These are phyloP conservation scores for Drosophila mayaguana DNA, from an alignment of 2,888 invertebrate species.

Conservation along the genomic window DNA sequence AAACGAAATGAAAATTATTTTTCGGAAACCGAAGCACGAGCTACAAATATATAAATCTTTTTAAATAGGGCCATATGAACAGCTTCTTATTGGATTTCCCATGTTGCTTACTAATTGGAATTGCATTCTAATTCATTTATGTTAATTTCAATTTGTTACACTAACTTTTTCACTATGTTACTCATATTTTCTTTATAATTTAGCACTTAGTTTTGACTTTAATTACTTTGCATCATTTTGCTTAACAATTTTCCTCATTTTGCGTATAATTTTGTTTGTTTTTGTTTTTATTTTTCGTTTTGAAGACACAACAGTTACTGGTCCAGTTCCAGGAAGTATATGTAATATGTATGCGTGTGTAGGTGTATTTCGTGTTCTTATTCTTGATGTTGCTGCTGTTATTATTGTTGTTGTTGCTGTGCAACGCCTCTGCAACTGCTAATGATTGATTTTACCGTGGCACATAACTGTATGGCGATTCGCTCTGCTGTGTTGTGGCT, in stretches of 20 bases:
- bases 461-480: constrained; percentile 65
- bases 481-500: constrained; percentile 55
- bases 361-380: constrained; percentile 23
- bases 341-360: constrained; percentile 58
- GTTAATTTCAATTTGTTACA: constrained; percentile 47
- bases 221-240: constrained; percentile 48
- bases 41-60: constrained; percentile 34
- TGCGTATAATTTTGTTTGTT: constrained; percentile 46
- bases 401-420: constrained; percentile 28
- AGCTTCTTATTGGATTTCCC: constrained; percentile 20
- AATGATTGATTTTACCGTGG: constrained; percentile 62
- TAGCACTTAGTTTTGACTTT: constrained; percentile 76
- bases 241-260: constrained; percentile 51
- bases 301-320: constrained; percentile 86
- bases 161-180: constrained; percentile 68
- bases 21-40: constrained; percentile 67
- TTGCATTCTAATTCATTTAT: constrained; percentile 60
- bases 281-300: constrained; percentile 64
- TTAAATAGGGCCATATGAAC: constrained; percentile 12
- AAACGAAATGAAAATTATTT: constrained; percentile 29
- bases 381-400: constrained; percentile 28
- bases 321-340: constrained; percentile 85
- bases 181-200: constrained; percentile 47
- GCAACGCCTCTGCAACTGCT: constrained; percentile 27
- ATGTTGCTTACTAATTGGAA: constrained; percentile 52